Base-by-base conservation (phyloP, 2,888 invertebrate genomes). In the Orchesellides sinensis region DNA sequence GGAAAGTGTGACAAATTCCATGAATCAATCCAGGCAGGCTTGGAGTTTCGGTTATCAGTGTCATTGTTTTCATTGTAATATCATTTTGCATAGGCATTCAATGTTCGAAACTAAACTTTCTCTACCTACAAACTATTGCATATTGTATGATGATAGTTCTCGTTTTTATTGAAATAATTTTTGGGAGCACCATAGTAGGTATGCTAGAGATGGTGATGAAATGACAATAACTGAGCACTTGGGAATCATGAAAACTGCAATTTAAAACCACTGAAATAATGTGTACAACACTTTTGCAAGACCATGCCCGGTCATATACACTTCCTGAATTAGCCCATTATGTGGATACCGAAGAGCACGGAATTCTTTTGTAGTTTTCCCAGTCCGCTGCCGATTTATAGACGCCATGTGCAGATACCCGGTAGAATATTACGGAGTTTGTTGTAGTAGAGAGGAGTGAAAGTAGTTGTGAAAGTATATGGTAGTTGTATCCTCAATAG, bases 241-340 rank as follows among this genome's bases (percentile, higher is more conserved):
- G 75, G 75, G 75, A 75, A 66, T 66, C 65, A 75, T 75, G 54
- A 54, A 75, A 63, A 63, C 32, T 35, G 56, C 66, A 65, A 75
- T 75, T 75, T 75, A 65, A 74, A 75, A 56, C 75, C 40, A 66
- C 52, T 56, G 66, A 27, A 75, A 75, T 66, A 49, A 52, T 35
- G 63, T 49, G 73, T 32, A 74, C 73, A 63, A 35, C 47, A 72
- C 72, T 61, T 72, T 72, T 0, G 40, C 17, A 23, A 35, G 32
- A n/a, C 35, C 21, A 35, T 35, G 56, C 27, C 29, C 14, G 25
- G 49, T 17, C 47, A 35, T 52, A 52, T 56, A 65, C 35, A 54
- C 65, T 75, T 65, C 75, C 66, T 66, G 75, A 75, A 75, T 75
- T 75, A 66, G 40, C 65, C 75, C 66, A 75, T 75, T 75, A 75